Percentiles rank a stretch among this genome's conserved stretches.
Conservation (phyloP, 1,140 invertebrate genomes). For the Anoplophora glabripennis region DNA sequence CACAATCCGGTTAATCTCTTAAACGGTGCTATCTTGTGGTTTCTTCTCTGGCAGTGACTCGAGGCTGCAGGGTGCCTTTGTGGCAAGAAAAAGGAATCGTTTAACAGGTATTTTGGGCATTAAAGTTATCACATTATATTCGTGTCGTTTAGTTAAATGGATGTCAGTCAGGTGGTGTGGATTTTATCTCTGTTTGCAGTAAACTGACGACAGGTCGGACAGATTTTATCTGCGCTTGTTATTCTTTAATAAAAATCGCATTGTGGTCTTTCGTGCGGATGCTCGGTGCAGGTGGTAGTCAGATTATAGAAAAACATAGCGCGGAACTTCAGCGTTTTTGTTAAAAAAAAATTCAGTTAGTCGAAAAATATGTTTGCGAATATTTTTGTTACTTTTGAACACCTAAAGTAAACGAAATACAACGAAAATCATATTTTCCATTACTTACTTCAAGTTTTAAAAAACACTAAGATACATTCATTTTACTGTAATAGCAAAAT, state of each 20-base stretch:
- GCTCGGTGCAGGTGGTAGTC: not conserved
- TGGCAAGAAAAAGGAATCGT: conserved; percentile 32
- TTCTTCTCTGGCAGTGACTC: conserved; percentile 26
- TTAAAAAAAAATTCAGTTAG: too few relatives aligned
- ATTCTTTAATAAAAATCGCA: conserved; percentile 14
- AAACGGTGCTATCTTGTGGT: conserved; percentile 24
- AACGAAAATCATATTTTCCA: too few relatives aligned
- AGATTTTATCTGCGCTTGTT: conserved; percentile 23
- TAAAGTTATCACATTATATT: conserved; percentile 25
- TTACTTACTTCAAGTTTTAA: too few relatives aligned
- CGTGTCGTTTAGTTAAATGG: conserved; percentile 19
- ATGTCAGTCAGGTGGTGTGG: conserved; percentile 26
- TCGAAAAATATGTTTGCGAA: too few relatives aligned
- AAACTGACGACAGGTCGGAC: conserved; percentile 30
- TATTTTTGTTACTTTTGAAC: too few relatives aligned
- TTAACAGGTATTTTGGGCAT: conserved; percentile 41
- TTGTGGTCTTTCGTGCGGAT: conserved; percentile 2
- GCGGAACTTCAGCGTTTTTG: too few relatives aligned
- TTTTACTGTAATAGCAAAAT: too few relatives aligned
- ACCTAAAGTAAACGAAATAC: too few relatives aligned
- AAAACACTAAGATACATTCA: too few relatives aligned
- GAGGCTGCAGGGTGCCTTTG: conserved; percentile 32
- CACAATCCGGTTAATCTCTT: conserved; percentile 37
- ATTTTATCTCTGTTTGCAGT: conserved; percentile 27
- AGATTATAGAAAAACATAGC: not conserved